Evolutionary conservation across 2,113 vertebrate species (phyloP).

Genomic region (Pygoscelis antarcticus): DNA sequence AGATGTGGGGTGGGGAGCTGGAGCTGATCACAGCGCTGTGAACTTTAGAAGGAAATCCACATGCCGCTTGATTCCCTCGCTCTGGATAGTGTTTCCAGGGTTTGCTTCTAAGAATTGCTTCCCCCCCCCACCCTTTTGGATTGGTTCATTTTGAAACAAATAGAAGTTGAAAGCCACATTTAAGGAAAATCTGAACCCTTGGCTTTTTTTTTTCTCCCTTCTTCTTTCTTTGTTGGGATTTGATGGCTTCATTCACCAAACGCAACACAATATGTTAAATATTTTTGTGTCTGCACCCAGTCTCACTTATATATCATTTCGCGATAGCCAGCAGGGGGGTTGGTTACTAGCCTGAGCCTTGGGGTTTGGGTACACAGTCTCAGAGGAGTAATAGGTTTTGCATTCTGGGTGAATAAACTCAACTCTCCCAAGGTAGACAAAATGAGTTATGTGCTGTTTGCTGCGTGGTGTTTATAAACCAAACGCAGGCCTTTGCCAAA

Average conservation of each 20-base stretch:
- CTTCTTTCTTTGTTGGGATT: background rate
- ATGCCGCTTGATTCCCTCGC: background rate
- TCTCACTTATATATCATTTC: background rate
- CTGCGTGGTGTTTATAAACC: background rate
- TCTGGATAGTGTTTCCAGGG: background rate
- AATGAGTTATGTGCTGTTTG: background rate
- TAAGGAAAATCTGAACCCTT: background rate
- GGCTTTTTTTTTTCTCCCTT: accelerated
- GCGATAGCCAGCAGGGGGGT: background rate
- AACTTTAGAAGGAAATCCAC: background rate
- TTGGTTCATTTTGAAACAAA: background rate
- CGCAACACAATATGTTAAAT: background rate
- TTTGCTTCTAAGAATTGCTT: background rate
- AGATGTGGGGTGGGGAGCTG: background rate
- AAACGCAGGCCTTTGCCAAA: accelerated
- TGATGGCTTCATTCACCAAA: background rate
- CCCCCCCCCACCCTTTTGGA: accelerated
- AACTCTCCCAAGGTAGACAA: background rate
- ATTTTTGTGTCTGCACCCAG: background rate
- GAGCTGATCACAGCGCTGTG: background rate
- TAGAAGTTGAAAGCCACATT: background rate
- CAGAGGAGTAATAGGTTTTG: background rate
- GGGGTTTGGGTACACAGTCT: background rate
- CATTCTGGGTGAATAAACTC: background rate
- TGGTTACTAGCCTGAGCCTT: accelerated